Evolutionary conservation across 2,888 invertebrate species (phyloP), one percentile per base, ranked within the genome.

Genomic region (Drosophila anomalata): DNA sequence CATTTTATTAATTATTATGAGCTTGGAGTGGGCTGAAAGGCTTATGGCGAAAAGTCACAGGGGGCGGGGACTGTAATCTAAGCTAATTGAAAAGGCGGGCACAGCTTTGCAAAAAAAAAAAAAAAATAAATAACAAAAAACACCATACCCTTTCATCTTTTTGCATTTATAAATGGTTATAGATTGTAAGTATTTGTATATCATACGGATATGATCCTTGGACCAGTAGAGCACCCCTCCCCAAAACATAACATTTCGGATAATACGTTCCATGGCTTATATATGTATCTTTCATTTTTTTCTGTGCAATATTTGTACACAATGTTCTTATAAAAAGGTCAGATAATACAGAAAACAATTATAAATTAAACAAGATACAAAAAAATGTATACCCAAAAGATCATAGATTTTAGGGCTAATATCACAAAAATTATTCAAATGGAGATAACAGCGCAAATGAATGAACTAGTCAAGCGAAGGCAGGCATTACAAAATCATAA

Each of bases 241-340:
- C 61, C 24, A 61, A 48, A 61, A 62, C 61, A 61, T 60, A 61
- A 50, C 41, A 42, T 61, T 62, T 41, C n/a, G 41, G 61, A 61
- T 61, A 60, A 61, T 39, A 36, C 39, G 14, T 39, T 46, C 12
- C 29, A 42, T 61, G 24, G 24, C 48, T 66, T 17, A 17, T 51
- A 33, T 63, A 39, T 48, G 26, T 47, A 17, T 17, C 17, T 3
- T 29, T 39, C 55, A 41, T 41, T 77, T 73, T 17, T 17, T 67
- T 79, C 83, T 88, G 84, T 84, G 88, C 88, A 76, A 36, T 52
- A 44, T 86, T 84, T 88, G 76, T 88, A 84, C 83, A 84, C 79
- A 68, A 80, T 83, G 82, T 68, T 66, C 66, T 36, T 66, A 59
- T 46, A 56, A 39, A 68, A 68, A 29, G 17, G 22, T 66, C 6